phyloP scores from a whole-genome alignment of 2,888 invertebrate genomes.

The Lymantria dispar region DNA sequence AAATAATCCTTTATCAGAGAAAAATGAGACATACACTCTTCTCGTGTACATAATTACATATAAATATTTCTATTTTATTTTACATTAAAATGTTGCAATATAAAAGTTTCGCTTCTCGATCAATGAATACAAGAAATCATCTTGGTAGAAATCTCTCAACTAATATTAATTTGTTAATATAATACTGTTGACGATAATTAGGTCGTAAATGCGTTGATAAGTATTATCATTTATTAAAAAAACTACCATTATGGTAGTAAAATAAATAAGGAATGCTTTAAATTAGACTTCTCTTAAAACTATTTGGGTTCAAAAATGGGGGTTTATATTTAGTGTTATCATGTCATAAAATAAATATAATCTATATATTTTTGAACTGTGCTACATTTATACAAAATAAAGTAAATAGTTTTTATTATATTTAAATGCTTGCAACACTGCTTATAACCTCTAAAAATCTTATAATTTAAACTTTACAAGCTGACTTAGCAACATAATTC shows the following conservation, averaged over 20 bases:
- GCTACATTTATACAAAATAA: background rate
- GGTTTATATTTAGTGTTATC: background rate
- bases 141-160: slow-evolving; percentile 36
- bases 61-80: too few species aligned
- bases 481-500: slow-evolving; percentile 32
- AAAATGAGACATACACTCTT: too few species aligned
- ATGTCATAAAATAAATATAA: background rate
- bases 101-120: too few species aligned
- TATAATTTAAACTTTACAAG: slow-evolving; percentile 33
- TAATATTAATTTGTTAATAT: slow-evolving; percentile 44
- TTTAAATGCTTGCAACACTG: slow-evolving; percentile 3
- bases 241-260: slow-evolving; percentile 30
- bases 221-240: slow-evolving; percentile 37
- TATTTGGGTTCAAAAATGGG: background rate
- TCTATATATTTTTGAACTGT: background rate
- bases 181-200: slow-evolving; percentile 63
- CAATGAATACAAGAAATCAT: slow-evolving; percentile 10
- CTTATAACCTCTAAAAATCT: slow-evolving; percentile 7
- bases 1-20: too few species aligned
- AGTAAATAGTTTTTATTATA: background rate
- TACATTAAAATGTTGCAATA: too few species aligned
- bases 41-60: too few species aligned
- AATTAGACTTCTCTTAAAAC: slow-evolving; percentile 22
- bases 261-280: slow-evolving; percentile 54
- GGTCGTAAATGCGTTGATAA: slow-evolving; percentile 63